Evolutionary conservation across 1,140 invertebrate genomes (phyloP).

Genomic region (Aphaenogaster ashmeadi): DNA sequence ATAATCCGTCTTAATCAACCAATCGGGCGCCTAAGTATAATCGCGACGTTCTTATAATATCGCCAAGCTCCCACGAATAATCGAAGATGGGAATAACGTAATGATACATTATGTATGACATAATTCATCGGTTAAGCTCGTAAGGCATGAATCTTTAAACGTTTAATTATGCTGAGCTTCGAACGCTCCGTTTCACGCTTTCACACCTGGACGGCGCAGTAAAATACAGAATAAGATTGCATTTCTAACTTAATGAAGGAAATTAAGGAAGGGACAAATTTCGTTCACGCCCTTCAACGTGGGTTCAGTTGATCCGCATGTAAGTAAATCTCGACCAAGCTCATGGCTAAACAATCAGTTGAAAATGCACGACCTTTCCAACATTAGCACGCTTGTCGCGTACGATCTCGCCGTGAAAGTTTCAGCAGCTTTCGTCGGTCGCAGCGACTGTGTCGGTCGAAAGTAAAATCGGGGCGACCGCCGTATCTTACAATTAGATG

Average conservation of each 20-base stretch:
- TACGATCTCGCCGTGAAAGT: slow-evolving; percentile 62
- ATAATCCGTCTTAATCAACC: slow-evolving; percentile 55
- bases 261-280: background rate
- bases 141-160: slow-evolving; percentile 3
- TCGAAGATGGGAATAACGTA: slow-evolving; percentile 24
- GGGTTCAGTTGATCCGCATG: background rate
- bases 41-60: slow-evolving; percentile 41
- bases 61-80: slow-evolving; percentile 26
- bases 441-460: slow-evolving; percentile 49
- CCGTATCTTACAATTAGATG: slow-evolving; percentile 25
- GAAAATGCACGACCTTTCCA: background rate
- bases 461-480: slow-evolving; percentile 67
- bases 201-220: background rate
- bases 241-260: background rate
- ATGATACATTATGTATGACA: background rate
- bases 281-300: background rate
- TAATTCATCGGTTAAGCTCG: background rate
- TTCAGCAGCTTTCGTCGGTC: slow-evolving; percentile 54
- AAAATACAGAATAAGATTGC: background rate
- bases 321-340: background rate
- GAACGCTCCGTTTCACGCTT: background rate
- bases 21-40: slow-evolving; percentile 19
- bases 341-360: background rate
- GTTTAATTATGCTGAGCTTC: background rate
- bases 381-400: slow-evolving; percentile 23